Conservation (phyloP, 92 coral and sea anemone species). For the Bergia sp. region DNA sequence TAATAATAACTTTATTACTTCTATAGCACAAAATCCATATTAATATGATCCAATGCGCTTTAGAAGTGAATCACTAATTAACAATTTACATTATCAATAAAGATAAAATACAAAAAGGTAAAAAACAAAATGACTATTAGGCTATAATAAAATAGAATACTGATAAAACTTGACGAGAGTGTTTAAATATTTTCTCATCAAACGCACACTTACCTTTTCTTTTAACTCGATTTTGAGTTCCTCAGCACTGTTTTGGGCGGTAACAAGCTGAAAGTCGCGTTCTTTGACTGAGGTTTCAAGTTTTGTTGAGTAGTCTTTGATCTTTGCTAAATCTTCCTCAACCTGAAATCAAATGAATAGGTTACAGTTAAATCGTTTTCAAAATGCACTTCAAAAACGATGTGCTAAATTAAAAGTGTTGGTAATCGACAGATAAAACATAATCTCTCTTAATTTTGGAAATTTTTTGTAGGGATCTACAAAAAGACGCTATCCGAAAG, state of each 20-base stretch:
- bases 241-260: conserved; percentile 62
- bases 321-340: conserved; percentile 75
- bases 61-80: no score
- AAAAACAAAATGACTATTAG: no score
- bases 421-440: neutral
- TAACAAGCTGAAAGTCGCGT: conserved; percentile 56
- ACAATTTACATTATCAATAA: no score
- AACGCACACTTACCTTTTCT: conserved; percentile 62
- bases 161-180: no score
- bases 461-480: no score
- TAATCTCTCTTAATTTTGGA: no score
- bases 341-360: conserved; percentile 39
- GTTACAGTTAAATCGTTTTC: neutral
- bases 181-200: neutral
- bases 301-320: conserved; percentile 67
- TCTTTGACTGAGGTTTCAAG: conserved; percentile 78
- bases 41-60: no score
- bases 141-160: no score
- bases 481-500: no score
- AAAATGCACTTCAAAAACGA: neutral
- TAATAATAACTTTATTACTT: no score
- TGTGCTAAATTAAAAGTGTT: neutral
- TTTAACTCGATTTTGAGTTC: conserved; percentile 64
- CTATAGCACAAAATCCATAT: no score
- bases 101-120: no score